Evolutionary conservation across 1,140 invertebrate species (phyloP), one percentile per base, ranked within the genome.

Genomic region (Cydia splendana): DNA sequence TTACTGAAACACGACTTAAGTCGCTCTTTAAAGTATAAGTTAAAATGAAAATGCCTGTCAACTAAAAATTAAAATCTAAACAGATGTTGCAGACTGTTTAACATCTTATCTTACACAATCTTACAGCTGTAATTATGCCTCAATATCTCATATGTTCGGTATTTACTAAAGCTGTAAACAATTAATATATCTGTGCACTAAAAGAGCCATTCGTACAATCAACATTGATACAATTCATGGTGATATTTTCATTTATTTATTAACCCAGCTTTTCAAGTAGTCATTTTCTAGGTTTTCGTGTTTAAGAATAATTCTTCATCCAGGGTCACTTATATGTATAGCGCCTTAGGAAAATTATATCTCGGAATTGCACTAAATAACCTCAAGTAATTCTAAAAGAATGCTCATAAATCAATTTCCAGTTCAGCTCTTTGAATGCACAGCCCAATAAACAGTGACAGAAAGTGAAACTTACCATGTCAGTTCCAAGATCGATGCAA

Each of bases 401-500:
- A 24, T 12, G 18, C 20, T 24, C 20, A 62, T 24, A 62, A n/a
- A 3, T 51, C 9, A 74, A 45, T 69, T 69, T 7, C 0, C 67
- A 34, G 38, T 48, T 45, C 34, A 18, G 10, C 48, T n/a, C 42
- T 53, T 74, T 48, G 20, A 74, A 15, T 74, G 73, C 42, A 74
- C 73, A 76, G 24, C 12, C 12, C 24, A 42, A 42, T 45, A 76
- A 18, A 65, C n/a, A 67, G 20, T 28, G 7, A 30, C 20, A 57
- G 12, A 85, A 78, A 78, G 34, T 85, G 38, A 69, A 85, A 95
- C 96, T 97, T 96, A 97, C 98, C 98, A 99, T 99, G 96, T 99
- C 99, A 89, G 99, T 99, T 96, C 99, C 99, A 92, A 99, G 95
- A 96, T 99, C 99, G 95, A 99, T 99, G 95, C 99, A 99, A 80